Percentiles rank a stretch among this genome's conserved stretches.
Evolutionary conservation across 2,113 vertebrate species (phyloP).

Genomic region (Clarias macrocephalus): DNA sequence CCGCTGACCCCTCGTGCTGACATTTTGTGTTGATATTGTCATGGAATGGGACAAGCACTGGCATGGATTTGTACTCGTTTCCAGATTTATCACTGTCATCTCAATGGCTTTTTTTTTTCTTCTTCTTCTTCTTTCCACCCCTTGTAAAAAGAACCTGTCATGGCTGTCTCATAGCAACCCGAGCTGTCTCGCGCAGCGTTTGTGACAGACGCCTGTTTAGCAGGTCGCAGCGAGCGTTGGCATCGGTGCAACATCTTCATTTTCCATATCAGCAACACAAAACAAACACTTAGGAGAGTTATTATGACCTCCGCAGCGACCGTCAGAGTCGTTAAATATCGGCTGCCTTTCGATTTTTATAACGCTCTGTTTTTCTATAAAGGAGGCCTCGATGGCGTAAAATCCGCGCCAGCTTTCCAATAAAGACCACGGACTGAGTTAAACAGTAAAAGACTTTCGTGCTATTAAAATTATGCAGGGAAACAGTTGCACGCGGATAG

Average conservation of each 20-base stretch:
- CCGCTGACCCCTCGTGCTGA: conserved; percentile 64
- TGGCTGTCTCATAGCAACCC: conserved; percentile 47
- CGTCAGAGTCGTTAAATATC: conserved; percentile 39
- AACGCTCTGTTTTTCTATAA: conserved; percentile 59
- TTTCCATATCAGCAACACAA: conserved; percentile 18
- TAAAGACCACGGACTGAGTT: conserved; percentile 64
- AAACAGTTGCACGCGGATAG: conserved; percentile 69
- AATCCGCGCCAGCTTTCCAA: conserved; percentile 65
- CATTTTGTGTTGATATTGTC: conserved; percentile 73
- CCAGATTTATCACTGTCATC: conserved; percentile 60
- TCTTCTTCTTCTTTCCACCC: no score
- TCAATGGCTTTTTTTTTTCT: conserved; percentile 57
- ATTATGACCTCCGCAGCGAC: conserved; percentile 18
- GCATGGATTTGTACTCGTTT: conserved; percentile 59
- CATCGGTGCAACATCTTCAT: conserved; percentile 1
- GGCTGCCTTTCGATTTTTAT: conserved; percentile 38
- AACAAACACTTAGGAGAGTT: conserved; percentile 37
- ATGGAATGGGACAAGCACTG: conserved; percentile 55
- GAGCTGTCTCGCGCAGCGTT: conserved; percentile 51
- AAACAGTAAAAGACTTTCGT: conserved; percentile 71
- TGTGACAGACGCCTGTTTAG: conserved; percentile 36
- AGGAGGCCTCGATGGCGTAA: conserved; percentile 53
- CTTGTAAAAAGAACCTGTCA: conserved; percentile 53
- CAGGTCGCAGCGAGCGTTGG: conserved; percentile 43
- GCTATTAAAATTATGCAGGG: conserved; percentile 68